Conservation (phyloP, 2,113 vertebrate species). For the Lutjanus erythropterus region DNA sequence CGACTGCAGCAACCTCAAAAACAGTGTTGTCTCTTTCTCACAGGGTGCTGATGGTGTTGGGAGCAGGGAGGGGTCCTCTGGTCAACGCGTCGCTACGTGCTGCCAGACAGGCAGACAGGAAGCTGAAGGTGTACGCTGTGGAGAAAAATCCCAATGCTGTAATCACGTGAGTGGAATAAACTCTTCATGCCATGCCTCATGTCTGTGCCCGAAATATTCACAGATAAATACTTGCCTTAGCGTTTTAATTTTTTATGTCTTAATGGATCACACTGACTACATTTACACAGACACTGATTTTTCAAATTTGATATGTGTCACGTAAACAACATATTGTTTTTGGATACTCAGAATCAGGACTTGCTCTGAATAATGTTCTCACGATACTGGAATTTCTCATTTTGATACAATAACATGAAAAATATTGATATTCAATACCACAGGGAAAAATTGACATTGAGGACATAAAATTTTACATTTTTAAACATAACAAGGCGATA, state of each 20-base stretch:
- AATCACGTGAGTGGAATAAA: constrained; percentile 87
- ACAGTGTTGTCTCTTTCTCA: not conserved
- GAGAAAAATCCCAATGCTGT: constrained; percentile 96
- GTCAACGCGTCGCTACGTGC: constrained; percentile 92
- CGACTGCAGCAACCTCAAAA: not conserved
- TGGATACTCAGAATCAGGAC: no score
- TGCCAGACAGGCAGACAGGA: constrained; percentile 89
- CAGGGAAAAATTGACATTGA: no score
- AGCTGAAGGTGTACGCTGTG: constrained; percentile 90
- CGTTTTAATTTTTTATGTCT: not conserved
- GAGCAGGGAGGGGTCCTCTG: constrained; percentile 92
- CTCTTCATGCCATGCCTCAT: not conserved
- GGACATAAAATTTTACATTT: no score
- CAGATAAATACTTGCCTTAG: not conserved
- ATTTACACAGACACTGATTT: no score
- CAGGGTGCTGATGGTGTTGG: constrained; percentile 94
- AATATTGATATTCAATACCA: no score
- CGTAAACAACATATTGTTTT: no score
- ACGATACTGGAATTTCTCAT: no score
- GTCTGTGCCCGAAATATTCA: not conserved
- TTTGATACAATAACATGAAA: no score
- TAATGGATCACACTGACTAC: no score
- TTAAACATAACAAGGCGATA: no score
- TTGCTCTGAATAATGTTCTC: no score
- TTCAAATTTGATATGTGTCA: no score